Evolutionary conservation across 2,888 invertebrate species (phyloP), one percentile per base, ranked within the genome.

Genomic region (Cheiracanthium punctorium): DNA sequence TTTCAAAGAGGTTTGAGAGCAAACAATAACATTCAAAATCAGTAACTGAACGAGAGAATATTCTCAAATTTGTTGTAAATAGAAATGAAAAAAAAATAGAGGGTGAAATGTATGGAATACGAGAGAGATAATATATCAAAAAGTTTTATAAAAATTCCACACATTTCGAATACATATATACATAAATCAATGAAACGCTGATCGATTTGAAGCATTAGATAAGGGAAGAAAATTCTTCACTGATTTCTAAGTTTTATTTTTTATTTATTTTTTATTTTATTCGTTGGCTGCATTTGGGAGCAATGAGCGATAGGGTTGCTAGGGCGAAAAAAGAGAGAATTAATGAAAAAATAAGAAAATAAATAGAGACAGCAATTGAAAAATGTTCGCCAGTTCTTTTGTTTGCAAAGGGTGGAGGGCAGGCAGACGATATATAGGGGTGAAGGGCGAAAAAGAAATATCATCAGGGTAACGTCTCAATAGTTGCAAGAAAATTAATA

Each of bases 401-500:
- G 65, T 24, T 52, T 37, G 71, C 58, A 64, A 75, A 58, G 30
- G 20, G 37, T 8, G 32, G 24, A 48, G 28, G 74, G 37, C 24
- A 24, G 17, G 24, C 20, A 24, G 58, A 48, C 48, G 48, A 20
- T 58, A 58, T 58, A 58, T 24, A 58, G 12, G 58, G 24, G 24
- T 58, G 58, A 58, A 2, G 58, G 58, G 0, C n/a, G 12, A 69
- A 69, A 33, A 69, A 69, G 20, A 69, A 33, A 69, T 32, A 67
- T 52, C 33, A 71, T 41, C 48, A 43, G 58, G 70, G 69, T 84
- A 74, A 84, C 74, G 74, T 79, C 79, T 85, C 79, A 74, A 79
- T 80, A 69, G 79, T 41, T 52, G 67, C 32, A 73, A 73, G 33
- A 70, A 73, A 85, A 85, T 85, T 85, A 85, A 85, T 85, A 85